Conservation (phyloP, 2,797 vertebrate species). For the Natrix natrix region DNA sequence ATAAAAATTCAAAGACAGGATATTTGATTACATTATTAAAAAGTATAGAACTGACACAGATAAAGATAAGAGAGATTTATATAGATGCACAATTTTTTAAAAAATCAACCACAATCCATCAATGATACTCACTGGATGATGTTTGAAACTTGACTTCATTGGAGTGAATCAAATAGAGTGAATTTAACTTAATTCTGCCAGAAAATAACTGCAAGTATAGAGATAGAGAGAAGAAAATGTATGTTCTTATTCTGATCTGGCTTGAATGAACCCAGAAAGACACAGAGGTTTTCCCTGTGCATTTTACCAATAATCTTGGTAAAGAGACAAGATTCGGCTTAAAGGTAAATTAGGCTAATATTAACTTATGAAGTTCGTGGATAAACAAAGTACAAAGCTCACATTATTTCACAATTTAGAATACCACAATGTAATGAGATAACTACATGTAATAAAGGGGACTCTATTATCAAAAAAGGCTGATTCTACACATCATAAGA, state of each 20-base stretch:
- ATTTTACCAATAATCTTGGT: neutral
- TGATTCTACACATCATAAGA: neutral
- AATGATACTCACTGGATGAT: conserved; percentile 13
- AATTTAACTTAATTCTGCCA: neutral
- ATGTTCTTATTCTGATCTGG: neutral
- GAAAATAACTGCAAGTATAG: neutral
- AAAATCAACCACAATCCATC: neutral
- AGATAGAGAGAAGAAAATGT: neutral
- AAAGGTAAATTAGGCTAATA: neutral
- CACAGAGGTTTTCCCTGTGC: neutral
- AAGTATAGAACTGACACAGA: neutral
- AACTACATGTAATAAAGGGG: neutral
- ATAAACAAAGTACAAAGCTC: neutral
- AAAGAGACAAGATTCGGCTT: neutral
- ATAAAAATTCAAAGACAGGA: conserved; percentile 8
- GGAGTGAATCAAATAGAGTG: neutral
- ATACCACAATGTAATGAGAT: neutral
- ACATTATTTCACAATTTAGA: neutral
- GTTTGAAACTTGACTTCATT: neutral
- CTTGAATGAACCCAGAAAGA: neutral
- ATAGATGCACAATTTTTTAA: neutral
- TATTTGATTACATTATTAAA: conserved; percentile 16
- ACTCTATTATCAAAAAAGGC: neutral
- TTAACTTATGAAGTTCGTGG: neutral
- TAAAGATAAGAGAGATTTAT: neutral